Base-by-base conservation (phyloP, 1,140 invertebrate species). In the Chrysomallon squamiferum region DNA sequence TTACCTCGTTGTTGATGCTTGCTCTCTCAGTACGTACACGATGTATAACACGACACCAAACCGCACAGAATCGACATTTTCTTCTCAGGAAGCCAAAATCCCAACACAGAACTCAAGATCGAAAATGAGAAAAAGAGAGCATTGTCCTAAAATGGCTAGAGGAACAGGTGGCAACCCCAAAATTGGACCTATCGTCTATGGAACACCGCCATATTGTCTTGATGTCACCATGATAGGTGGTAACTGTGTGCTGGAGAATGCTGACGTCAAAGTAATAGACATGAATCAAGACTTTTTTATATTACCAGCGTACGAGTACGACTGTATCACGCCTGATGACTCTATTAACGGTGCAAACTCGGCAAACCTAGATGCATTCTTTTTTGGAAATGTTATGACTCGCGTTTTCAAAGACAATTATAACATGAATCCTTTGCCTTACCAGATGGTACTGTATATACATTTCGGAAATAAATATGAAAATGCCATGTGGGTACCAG, bases 271-370 rank as follows among this genome's bases (percentile, higher is more conserved):
- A 27, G 54, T 57, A 18, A 29, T 57, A 13, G 54, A 57, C 27
- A 11, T 57, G 30, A 29, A 57, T n/a, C 41, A 57, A 29, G 32
- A 32, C n/a, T n/a, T 35, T 20, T 4, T 13, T 7, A 33, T 32
- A 2, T 18, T 15, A 25, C 11, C 29, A 15, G 30, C 56, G 22
- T 30, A 30, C 56, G 30, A 30, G 15, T 33, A 27, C 3, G 30
- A 32, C 11, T 15, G 15, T 3, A 32, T 13, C 18, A 32, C 29
- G 9, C 35, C 30, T 33, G 59, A 66, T 5, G 75, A 77, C 30
- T 35, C 47, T n/a, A 35, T 62, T 0, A 76, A 78, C 49, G 74
- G 72, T 5, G 74, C 64, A 0, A 76, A 65, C 52, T 78, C 76
- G 2, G 69, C 71, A 2, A 3, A 67, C 11, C 56, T 64, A 45